Base-by-base conservation (phyloP, 1,140 invertebrate species). In the Drosophila burlai region DNA sequence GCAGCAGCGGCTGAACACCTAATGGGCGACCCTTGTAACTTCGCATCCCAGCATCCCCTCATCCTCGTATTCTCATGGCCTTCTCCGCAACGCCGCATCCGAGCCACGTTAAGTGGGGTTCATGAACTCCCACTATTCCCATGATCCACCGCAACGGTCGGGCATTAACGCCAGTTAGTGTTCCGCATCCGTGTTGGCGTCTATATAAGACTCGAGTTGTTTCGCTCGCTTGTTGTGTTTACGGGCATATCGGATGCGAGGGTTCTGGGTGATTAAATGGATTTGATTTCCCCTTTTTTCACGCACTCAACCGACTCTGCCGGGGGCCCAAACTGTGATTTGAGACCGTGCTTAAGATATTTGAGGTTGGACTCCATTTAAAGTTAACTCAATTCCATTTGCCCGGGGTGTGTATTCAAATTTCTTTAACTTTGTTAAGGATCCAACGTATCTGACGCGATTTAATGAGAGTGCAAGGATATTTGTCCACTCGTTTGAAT, bases 151-250 rank as follows among this genome's bases (percentile, higher is more conserved):
- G 58, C 63, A 62, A 34, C 59, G 43, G 40, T 66, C 46, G 73
- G 63, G 69, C 80, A 86, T 86, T 86, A 86, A 86, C 83, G 80
- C 71, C 78, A 66, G 52, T 68, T 62, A 81, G 79, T 73, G 73
- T 76, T 63, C 75, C 36, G 77, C 61, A 50, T 59, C 69, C 61
- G 47, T 36, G 57, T 50, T 43, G 26, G 38, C 29, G 50, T 57
- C 18, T 31, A 18, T 18, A 55, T 57, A 40, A 21, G 75, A 49
- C 55, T 47, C 42, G 49, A 76, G 55, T 54, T 67, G 64, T 50
- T 58, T 62, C 50, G 65, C 76, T 36, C 36, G 43, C 45, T 57
- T 69, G 64, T 64, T 66, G 58, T 67, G 58, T 62, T 29, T 69
- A 40, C 13, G 36, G 60, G 74, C 58, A 57, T 67, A 76, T 83